phyloP scores from a whole-genome alignment of 2,797 vertebrate species.

The Coracias cyanogaster region DNA sequence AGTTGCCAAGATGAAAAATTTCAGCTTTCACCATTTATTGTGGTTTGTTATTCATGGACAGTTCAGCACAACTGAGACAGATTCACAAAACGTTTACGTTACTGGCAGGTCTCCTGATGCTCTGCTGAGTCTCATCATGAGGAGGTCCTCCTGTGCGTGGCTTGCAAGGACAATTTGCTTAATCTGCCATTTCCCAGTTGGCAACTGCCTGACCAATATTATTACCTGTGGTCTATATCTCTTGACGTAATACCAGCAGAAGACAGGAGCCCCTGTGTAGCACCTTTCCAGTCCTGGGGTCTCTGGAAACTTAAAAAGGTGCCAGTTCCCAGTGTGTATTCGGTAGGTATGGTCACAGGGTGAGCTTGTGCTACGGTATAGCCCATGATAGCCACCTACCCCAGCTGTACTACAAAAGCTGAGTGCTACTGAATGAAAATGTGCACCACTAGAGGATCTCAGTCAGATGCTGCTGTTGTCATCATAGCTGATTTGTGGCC shows the following conservation, averaged over 20 bases:
- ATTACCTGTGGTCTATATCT: neutral
- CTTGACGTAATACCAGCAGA: neutral
- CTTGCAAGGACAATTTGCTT: neutral
- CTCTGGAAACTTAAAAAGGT: neutral
- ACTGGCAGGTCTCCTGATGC: constrained; percentile 3
- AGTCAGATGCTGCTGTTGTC: neutral
- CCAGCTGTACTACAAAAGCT: neutral
- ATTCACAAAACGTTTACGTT: neutral
- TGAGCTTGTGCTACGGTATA: neutral
- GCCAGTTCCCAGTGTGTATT: neutral
- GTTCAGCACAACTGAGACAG: constrained; percentile 15
- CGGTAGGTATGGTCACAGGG: neutral
- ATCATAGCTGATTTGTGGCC: neutral
- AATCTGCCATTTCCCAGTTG: neutral
- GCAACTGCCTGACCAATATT: neutral
- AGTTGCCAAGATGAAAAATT: constrained; percentile 32
- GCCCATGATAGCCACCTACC: neutral
- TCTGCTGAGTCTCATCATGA: neutral
- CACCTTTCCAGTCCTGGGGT: neutral
- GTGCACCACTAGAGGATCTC: neutral
- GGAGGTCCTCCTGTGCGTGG: neutral
- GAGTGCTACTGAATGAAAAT: neutral
- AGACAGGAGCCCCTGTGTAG: too few species aligned
- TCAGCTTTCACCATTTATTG: constrained; percentile 56
- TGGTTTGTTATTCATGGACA: constrained; percentile 68